Evolutionary conservation across 2,113 vertebrate genomes (phyloP), one percentile per base, ranked within the genome.

Genomic region (Aldabrachelys gigantea): DNA sequence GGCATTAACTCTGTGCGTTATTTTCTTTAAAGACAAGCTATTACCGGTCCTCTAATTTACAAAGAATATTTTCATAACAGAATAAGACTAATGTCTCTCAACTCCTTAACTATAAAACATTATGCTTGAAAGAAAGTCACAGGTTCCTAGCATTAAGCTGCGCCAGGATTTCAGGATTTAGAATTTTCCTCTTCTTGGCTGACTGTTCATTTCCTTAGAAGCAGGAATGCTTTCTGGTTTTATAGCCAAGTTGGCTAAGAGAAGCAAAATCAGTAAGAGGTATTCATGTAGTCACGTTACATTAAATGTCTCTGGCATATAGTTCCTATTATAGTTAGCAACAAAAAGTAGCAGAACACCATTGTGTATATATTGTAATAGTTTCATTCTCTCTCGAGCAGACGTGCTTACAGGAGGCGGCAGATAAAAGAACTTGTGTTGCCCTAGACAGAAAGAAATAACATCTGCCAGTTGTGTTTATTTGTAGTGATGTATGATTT

Each of bases 401-500:
- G 96, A 84, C 97, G 80, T 81, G 89, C 93, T 98, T 95, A 85
- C 84, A 96, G 97, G 96, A 97, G 96, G 95, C 13, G 11, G 97
- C 87, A 97, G 97, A 98, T 98, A 93, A 98, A 98, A 98, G 98
- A 93, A 83, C 92, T 82, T 53, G 57, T 95, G 97, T 95, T 95
- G 93, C 97, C 88, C 95, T 93, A 98, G 98, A 95, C 96, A 97
- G 93, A 94, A 92, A 97, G 97, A 96, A 98, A 97, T 94, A 98
- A 97, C 98, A 94, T 96, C 96, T 91, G 96, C 97, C 98, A 97
- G 94, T 96, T 87, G 96, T 98, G 97, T 98, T 98, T 98, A 98
- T 97, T 98, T 98, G 96, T 93, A 95, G 90, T 93, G 93, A 89
- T 80, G 89, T 21, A 50, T 98, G 98, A 98, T 98, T 98, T 98